Evolutionary conservation across 2,888 invertebrate genomes (phyloP), one percentile per base, ranked within the genome.

Genomic region (Eupsilia transversa): DNA sequence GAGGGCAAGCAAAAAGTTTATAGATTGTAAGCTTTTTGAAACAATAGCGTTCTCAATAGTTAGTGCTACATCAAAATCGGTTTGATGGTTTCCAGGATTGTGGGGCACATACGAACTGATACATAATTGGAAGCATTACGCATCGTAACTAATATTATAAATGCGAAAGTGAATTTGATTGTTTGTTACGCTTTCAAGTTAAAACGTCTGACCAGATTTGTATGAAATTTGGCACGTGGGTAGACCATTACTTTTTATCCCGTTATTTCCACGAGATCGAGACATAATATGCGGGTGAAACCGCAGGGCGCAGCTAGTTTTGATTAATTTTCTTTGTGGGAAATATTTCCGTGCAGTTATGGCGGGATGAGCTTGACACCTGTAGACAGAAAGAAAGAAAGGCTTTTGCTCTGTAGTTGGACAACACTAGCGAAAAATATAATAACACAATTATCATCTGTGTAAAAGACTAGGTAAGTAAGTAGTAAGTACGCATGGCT

Each of bases 31-130:
- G 5, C n/a, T 46, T 14, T 33, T n/a, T 20, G 20, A 64, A 82
- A 82, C 82, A 82, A 79, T 46, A 64, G 43, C 63, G 43, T 46
- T 64, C 14, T 46, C 30, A 30, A 46, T 63, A 43, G 23, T 63
- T 41, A 61, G 38, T 63, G 23, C 63, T 23, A 30, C 30, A 46
- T 64, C 23, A 64, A 64, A 46, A 46, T 64, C 23, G 43, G 43
- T 46, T 64, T 14, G 30, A 43, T 30, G 23, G 43, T 64, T 43
- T 46, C 30, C 23, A 64, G 43, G 63, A 64, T 30, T 64, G 30
- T 30, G 43, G 30, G 12, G 43, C 7, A 43, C 7, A 23, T 30
- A 63, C 7, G 30, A 7, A 20, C 6, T 63, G 41, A 14, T 3
- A 63, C 30, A 64, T 43, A 23, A 30, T 41, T 27, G 20, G 27